Percentiles rank a stretch among this genome's conserved stretches.
Evolutionary conservation across 2,113 vertebrate genomes (phyloP).

Genomic region (Xiphorhynchus elegans): DNA sequence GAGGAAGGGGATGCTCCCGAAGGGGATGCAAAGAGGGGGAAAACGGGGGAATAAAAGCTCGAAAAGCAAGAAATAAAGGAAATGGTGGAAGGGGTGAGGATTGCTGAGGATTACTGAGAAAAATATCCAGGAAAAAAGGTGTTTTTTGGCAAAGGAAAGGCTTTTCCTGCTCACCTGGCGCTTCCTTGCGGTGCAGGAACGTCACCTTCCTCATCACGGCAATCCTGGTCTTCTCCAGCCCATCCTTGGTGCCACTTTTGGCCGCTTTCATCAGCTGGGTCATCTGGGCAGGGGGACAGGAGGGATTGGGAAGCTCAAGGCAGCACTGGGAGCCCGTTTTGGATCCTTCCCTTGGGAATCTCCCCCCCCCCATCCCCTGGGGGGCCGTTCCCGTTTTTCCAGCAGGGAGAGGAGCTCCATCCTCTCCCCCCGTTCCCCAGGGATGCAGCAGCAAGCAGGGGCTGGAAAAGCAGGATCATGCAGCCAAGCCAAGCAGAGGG

Average conservation of each 20-base stretch:
- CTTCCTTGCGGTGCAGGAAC: constrained; percentile 90
- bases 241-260: constrained; percentile 91
- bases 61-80: no score
- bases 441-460: not conserved
- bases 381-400: not conserved
- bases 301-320: not conserved
- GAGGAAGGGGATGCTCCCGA: not conserved
- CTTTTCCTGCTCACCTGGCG: constrained; percentile 70
- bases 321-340: not conserved
- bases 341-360: no score
- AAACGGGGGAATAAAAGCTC: no score
- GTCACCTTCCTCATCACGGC: constrained; percentile 92
- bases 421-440: no score
- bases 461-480: not conserved
- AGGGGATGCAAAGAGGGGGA: not conserved
- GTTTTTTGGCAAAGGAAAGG: no score
- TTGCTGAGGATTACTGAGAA: no score
- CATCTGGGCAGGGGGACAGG: constrained; percentile 74
- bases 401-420: not conserved
- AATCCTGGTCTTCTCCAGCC: constrained; percentile 92
- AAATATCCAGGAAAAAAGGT: no score
- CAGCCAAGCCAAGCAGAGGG: not conserved
- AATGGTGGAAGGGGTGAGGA: no score
- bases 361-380: no score
- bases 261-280: constrained; percentile 96